Evolutionary conservation across 2,888 invertebrate genomes (phyloP), one percentile per base, ranked within the genome.

Genomic region (Lasioglossum zephyrum): DNA sequence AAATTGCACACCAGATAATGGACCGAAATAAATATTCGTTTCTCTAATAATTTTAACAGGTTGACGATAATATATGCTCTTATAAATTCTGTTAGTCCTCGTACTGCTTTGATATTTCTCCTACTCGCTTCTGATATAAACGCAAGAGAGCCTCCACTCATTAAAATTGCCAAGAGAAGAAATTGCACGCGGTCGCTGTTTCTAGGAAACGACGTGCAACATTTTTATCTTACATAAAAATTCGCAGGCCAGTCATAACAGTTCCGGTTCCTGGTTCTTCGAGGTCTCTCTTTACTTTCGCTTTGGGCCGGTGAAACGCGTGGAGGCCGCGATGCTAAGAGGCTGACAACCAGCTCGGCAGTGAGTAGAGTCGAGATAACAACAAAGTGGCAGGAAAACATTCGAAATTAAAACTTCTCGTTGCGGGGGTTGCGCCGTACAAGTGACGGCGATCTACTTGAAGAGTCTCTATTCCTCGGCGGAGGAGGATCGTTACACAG

Each of bases 171-270:
- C 4, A 8, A 9, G 53, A n/a, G n/a, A 53, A n/a, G n/a, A 9
- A 9, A n/a, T 57, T 53, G 53, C 8, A 53, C 0, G 22, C 22
- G 5, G 22, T 53, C 22, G 5, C 49, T 8, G 53, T 53, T 53
- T 22, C 22, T 0, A 8, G 2, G 22, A 22, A 53, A 53, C 8
- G 53, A 22, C 53, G 22, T 22, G 6, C 53, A 22, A 57, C n/a
- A 57, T 57, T n/a, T 57, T 11, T 57, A 57, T 57, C n/a, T 57
- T 57, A 57, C 57, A 57, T 57, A 57, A n/a, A 57, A 57, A n/a
- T 57, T 11, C 57, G 57, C 57, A 22, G 9, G 1, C 53, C 22
- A 1, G 57, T n/a, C 57, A 4, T 4, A n/a, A n/a, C n/a, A 3
- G 57, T 57, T 11, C n/a, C 57, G 57, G 57, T 57, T 57, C n/a